phyloP scores from a whole-genome alignment of 2,113 vertebrate genomes.

The Pao palembangensis region DNA sequence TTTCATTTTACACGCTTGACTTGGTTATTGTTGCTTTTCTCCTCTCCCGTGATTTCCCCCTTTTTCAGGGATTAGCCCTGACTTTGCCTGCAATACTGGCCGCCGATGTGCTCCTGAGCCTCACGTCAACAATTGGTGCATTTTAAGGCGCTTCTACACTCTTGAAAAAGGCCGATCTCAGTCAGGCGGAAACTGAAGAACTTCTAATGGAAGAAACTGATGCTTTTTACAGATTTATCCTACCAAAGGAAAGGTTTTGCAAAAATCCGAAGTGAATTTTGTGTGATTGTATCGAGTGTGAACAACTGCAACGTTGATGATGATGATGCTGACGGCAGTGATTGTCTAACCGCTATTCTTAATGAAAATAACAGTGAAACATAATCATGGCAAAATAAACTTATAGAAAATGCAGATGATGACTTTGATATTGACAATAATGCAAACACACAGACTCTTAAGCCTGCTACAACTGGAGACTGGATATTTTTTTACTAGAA shows the following conservation, averaged over 20 bases:
- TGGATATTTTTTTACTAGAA: too few relatives aligned
- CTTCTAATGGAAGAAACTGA: slow-evolving; percentile 67
- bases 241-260: slow-evolving; percentile 6
- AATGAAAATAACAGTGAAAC: background rate
- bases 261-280: background rate
- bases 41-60: slow-evolving; percentile 94
- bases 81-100: slow-evolving; percentile 94
- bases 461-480: too few relatives aligned
- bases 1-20: slow-evolving; percentile 99
- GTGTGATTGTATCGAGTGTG: background rate
- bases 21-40: slow-evolving; percentile 99
- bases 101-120: slow-evolving; percentile 92
- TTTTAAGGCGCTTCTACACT: slow-evolving; percentile 90
- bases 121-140: slow-evolving; percentile 95
- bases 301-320: background rate
- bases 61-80: slow-evolving; percentile 97
- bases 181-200: slow-evolving; percentile 80
- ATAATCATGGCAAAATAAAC: background rate
- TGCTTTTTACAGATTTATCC: slow-evolving; percentile 74
- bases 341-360: background rate
- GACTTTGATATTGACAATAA: background rate
- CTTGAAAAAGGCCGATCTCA: slow-evolving; percentile 79
- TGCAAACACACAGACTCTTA: too few relatives aligned
- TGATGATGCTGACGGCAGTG: slow-evolving; percentile 1
- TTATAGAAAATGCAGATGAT: background rate